Evolutionary conservation across 1,140 invertebrate genomes (phyloP).

Genomic region (Pseudomyrmex concolor): DNA sequence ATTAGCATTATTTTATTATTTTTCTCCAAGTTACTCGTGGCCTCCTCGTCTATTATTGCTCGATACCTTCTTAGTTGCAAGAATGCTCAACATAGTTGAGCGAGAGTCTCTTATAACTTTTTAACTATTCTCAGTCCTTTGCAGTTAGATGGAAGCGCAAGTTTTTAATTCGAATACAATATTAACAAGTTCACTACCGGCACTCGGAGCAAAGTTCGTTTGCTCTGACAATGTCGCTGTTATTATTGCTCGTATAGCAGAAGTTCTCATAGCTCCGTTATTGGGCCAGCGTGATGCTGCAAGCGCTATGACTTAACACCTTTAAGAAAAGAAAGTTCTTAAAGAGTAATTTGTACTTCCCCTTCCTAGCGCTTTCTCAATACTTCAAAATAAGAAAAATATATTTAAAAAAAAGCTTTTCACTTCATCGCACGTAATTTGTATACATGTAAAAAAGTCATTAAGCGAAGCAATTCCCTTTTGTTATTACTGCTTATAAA

Average conservation of each 20-base stretch:
- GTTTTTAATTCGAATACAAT: conserved; percentile 56
- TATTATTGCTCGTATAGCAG: conserved; percentile 40
- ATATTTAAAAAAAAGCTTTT: not conserved
- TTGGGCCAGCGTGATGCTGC: not conserved
- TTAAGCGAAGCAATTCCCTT: not conserved
- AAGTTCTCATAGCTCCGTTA: conserved; percentile 31
- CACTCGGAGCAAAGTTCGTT: conserved; percentile 34
- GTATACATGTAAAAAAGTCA: not conserved
- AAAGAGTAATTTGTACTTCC: not conserved
- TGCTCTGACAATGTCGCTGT: conserved; percentile 37
- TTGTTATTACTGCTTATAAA: not conserved
- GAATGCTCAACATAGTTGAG: conserved; percentile 34
- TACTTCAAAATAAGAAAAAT: conserved; percentile 1
- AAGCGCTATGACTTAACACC: conserved; percentile 16
- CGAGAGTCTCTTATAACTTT: conserved; percentile 41
- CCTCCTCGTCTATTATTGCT: conserved; percentile 46
- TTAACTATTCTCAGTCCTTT: conserved; percentile 38
- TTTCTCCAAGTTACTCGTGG: conserved; percentile 38
- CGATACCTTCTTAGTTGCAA: conserved; percentile 11
- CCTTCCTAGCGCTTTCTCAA: not conserved
- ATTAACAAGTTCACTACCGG: conserved; percentile 16
- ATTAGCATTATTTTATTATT: conserved; percentile 57
- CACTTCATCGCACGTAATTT: not conserved
- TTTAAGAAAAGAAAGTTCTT: conserved; percentile 1
- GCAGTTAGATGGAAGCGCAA: conserved; percentile 32